Evolutionary conservation across 2,113 vertebrate species (phyloP), one percentile per base, ranked within the genome.

Genomic region (Callorhinus ursinus): DNA sequence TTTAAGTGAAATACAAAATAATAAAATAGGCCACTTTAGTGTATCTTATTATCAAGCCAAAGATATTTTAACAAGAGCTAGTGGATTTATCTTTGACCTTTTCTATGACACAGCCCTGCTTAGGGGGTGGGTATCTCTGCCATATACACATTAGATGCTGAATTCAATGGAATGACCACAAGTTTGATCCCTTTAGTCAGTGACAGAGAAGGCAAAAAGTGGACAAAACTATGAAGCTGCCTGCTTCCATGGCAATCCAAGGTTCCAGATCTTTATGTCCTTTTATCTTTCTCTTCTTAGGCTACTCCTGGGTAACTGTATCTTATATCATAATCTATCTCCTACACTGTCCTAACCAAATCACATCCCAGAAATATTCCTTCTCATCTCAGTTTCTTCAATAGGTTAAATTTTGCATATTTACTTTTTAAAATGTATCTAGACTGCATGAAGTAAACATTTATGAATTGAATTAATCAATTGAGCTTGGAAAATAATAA

Each of bases 1-100:
- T 95, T 93, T 82, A 51, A 86, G 22, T 49, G 7, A 94, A 74
- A 77, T 49, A 28, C 83, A 71, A 96, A 95, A 77, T 88, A 49
- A 15, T 46, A 88, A 82, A 85, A 72, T 65, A 79, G 14, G 8
- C 6, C 2, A 33, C 0, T 4, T 76, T 53, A 65, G 6, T 72
- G 3, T 28, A 86, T 80, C 95, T 96, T 79, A 65, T 49, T 88
- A 61, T 67, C 26, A 92, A 82, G 49, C 59, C 2, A 93, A 90
- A 89, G 2, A 57, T 74, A 59, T 86, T 93, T 88, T 91, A 74
- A 26, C 1, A 89, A 83, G 22, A 87, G 13, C 7, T 81, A 16
- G 8, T 85, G n/a, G 24, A 67, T 93, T 92, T 86, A 65, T 49
- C 59, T 67, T 95, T 96, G 74, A 49, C 4, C 3, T 87, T 93